These are phyloP conservation scores for Pelvicachromis taeniatus DNA, from an alignment of 2,113 vertebrate genomes.

Conservation along the genomic window DNA sequence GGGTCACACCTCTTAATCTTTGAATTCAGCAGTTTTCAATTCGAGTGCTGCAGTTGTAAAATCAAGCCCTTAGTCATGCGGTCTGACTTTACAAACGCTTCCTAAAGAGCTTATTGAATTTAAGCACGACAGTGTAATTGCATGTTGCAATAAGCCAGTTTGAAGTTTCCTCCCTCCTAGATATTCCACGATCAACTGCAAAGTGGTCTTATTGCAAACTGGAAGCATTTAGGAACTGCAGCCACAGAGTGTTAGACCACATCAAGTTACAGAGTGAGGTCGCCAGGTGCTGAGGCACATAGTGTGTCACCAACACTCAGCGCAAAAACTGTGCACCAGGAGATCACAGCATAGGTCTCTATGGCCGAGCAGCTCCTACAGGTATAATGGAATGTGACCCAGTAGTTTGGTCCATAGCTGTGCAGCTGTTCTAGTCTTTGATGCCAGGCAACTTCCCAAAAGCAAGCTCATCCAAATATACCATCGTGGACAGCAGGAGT, in stretches of 20 bases:
- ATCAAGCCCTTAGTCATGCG: neutral
- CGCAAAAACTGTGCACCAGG: accelerated
- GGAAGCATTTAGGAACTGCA: neutral
- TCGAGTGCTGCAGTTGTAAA: neutral
- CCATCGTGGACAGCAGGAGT: neutral
- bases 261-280: neutral
- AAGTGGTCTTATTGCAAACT: neutral
- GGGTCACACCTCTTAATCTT: neutral
- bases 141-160: neutral
- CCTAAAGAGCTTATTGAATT: neutral
- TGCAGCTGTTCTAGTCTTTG: neutral
- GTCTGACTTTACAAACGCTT: neutral
- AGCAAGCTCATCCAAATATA: neutral
- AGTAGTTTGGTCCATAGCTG: neutral
- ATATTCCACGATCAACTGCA: neutral
- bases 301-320: neutral
- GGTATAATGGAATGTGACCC: neutral
- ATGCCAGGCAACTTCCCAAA: neutral
- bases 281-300: neutral
- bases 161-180: neutral
- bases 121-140: neutral
- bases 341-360: neutral
- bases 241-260: neutral
- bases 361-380: neutral
- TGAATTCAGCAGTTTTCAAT: neutral